A percentile compares a stretch with the other conserved stretches of the same genome.
These are phyloP conservation scores for Lymantria dispar DNA, from an alignment of 2,888 invertebrate genomes.

Conservation along the genomic window DNA sequence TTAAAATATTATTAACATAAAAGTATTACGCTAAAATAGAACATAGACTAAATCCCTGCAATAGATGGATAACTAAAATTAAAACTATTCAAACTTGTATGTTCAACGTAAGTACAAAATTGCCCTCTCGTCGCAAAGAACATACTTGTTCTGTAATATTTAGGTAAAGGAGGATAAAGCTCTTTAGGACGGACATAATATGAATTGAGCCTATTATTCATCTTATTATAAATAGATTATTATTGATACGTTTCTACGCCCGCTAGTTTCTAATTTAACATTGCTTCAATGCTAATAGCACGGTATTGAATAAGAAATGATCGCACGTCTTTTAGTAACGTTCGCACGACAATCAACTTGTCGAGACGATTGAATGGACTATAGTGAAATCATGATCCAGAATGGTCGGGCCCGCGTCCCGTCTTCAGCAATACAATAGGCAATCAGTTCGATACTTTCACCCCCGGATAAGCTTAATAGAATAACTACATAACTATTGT, in stretches of 20 bases:
- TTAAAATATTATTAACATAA: too few relatives aligned
- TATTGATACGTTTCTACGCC: constrained; percentile 36
- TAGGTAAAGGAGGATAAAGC: too few relatives aligned
- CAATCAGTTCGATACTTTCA: constrained; percentile 75
- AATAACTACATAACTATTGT: constrained; percentile 72
- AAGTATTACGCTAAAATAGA: too few relatives aligned
- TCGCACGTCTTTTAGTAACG: constrained; percentile 39
- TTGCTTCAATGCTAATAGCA: constrained; percentile 49
- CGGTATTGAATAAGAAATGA: constrained; percentile 68
- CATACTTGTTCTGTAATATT: too few relatives aligned
- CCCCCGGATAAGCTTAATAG: constrained; percentile 69
- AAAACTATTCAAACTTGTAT: too few relatives aligned
- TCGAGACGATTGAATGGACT: constrained; percentile 61
- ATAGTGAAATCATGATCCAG: constrained; percentile 70
- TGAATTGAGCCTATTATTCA: not conserved
- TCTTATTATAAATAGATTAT: not conserved
- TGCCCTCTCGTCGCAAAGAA: too few relatives aligned
- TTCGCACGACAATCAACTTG: constrained; percentile 73
- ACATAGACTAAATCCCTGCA: too few relatives aligned
- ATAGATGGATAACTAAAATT: too few relatives aligned
- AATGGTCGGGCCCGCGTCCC: constrained; percentile 52
- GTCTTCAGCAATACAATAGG: constrained; percentile 56
- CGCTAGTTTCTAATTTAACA: constrained; percentile 56
- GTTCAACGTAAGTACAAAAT: too few relatives aligned
- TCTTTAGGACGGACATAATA: too few relatives aligned